Evolutionary conservation across 2,797 vertebrate species (phyloP).

Genomic region (Petrocephalus sullivani): DNA sequence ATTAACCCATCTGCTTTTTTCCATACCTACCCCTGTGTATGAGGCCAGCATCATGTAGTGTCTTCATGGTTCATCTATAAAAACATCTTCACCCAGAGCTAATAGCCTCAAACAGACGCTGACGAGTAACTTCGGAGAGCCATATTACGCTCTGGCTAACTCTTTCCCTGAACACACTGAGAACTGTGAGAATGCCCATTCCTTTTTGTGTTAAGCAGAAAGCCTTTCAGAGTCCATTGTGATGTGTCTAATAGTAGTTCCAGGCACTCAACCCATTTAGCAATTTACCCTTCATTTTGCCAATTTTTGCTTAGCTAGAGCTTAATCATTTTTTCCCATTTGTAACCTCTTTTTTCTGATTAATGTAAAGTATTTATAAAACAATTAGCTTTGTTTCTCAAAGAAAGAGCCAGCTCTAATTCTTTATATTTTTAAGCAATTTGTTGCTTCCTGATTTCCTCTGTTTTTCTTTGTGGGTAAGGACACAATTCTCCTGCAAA

Average conservation of each 20-base stretch:
- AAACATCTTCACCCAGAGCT: slow-evolving; percentile 31
- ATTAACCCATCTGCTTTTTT: background rate
- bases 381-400: background rate
- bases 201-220: slow-evolving; percentile 27
- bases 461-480: background rate
- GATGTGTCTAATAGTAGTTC: slow-evolving; percentile 23
- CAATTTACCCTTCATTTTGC: background rate
- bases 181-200: slow-evolving; percentile 30
- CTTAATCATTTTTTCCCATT: background rate
- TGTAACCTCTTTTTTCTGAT: background rate
- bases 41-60: background rate
- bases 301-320: slow-evolving; percentile 3
- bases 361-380: slow-evolving; percentile 16
- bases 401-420: background rate
- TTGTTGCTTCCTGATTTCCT: background rate
- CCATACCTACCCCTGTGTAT: background rate
- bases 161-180: slow-evolving; percentile 25
- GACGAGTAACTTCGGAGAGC: slow-evolving; percentile 36
- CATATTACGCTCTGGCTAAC: slow-evolving; percentile 40
- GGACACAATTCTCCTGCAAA: background rate
- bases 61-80: background rate
- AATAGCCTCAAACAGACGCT: slow-evolving; percentile 40
- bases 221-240: slow-evolving; percentile 12
- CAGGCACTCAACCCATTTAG: slow-evolving; percentile 16
- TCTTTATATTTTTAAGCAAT: background rate